Percentiles rank a stretch among this genome's conserved stretches.
Evolutionary conservation across 1,140 invertebrate genomes (phyloP).

Genomic region (Bicyclus anynana): DNA sequence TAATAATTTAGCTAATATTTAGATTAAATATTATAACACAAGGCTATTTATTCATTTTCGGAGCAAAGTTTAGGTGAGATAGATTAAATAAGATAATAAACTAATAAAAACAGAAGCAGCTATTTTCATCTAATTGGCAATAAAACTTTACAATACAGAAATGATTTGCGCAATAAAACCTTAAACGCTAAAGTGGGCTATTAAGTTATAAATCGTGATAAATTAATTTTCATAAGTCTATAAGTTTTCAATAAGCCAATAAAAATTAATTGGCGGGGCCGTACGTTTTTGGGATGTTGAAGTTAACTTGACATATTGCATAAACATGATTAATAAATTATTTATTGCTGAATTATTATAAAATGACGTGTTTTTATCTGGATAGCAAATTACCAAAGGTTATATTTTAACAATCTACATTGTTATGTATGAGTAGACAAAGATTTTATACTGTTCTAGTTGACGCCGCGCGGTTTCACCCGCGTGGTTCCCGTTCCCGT

Average conservation of each 20-base stretch:
- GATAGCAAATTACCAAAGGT: too few species aligned
- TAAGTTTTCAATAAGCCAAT: neutral
- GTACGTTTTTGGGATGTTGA: neutral
- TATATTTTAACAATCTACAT: too few species aligned
- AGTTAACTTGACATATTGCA: neutral
- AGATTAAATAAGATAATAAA: too few species aligned
- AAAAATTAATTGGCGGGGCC: neutral
- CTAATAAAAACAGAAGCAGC: conserved; percentile 25
- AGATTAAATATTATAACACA: too few species aligned
- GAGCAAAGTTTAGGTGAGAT: too few species aligned
- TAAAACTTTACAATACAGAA: conserved; percentile 29
- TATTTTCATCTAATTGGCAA: conserved; percentile 32
- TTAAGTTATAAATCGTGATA: conserved; percentile 28
- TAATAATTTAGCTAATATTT: too few species aligned
- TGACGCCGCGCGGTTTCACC: too few species aligned
- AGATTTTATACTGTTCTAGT: too few species aligned
- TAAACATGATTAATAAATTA: neutral
- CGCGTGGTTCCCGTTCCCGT: too few species aligned
- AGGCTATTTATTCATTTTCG: too few species aligned
- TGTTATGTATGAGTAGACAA: too few species aligned
- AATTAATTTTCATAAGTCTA: conserved; percentile 17
- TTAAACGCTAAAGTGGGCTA: conserved; percentile 1
- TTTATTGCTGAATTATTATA: neutral
- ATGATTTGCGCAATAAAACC: conserved; percentile 19
- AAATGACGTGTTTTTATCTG: neutral